Percentiles rank a stretch among this genome's conserved stretches.
These are phyloP conservation scores for Promerops cafer DNA, from an alignment of 2,113 vertebrate genomes.

Conservation along the genomic window DNA sequence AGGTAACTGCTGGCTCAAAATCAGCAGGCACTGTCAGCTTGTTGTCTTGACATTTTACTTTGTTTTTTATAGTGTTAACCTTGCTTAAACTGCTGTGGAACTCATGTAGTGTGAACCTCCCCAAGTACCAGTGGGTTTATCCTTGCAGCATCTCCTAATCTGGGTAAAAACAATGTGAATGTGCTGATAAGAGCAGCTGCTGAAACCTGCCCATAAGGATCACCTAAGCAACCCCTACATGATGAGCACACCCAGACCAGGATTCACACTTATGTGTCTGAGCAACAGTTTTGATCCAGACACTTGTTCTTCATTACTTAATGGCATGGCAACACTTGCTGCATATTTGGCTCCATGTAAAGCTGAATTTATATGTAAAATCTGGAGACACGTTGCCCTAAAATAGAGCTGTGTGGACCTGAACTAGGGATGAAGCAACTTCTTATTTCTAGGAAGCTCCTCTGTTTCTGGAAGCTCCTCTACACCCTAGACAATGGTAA, in stretches of 20 bases:
- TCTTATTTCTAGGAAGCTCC: neutral
- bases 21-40: neutral
- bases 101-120: neutral
- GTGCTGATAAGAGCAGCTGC: neutral
- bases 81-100: neutral
- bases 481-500: neutral
- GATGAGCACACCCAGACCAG: neutral
- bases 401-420: neutral
- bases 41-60: neutral
- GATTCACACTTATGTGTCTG: neutral
- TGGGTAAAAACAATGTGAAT: neutral
- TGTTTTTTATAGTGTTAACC: neutral
- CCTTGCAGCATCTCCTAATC: neutral
- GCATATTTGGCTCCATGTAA: rapidly evolving
- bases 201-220: neutral
- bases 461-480: neutral
- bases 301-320: neutral
- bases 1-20: neutral
- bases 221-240: rapidly evolving
- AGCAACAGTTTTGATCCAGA: neutral
- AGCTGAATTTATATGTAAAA: neutral
- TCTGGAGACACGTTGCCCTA: rapidly evolving
- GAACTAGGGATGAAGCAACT: neutral
- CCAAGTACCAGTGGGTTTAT: neutral
- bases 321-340: neutral